Percentiles rank a stretch among this genome's conserved stretches.
Evolutionary conservation across 2,888 invertebrate genomes (phyloP).

Genomic region (Calliopum simillimum): DNA sequence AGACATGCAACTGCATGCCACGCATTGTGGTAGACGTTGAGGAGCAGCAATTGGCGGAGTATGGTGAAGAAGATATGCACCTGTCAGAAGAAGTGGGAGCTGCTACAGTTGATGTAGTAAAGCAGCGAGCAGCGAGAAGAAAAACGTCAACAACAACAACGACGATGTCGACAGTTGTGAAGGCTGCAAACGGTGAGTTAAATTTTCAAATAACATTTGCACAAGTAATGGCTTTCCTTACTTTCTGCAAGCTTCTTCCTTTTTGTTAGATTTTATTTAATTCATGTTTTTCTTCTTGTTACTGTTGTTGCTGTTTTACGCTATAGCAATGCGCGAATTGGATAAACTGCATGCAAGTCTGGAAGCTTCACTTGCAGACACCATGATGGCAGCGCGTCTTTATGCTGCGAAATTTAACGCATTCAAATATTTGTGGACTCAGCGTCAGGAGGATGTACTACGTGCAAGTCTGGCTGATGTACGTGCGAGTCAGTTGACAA

Average conservation of each 20-base stretch:
- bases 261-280: not conserved
- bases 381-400: conserved; percentile 54
- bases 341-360: conserved; percentile 52
- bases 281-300: conserved; percentile 6
- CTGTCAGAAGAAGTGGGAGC: conserved; percentile 18
- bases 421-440: conserved; percentile 60
- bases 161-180: not conserved
- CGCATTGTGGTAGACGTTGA: conserved; percentile 68
- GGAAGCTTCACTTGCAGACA: conserved; percentile 51
- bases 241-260: conserved; percentile 2
- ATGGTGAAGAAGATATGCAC: no score
- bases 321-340: conserved; percentile 49
- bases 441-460: conserved; percentile 53
- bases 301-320: conserved; percentile 11
- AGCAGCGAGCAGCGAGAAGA: not conserved
- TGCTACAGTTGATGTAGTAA: not conserved
- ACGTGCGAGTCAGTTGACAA: conserved; percentile 34
- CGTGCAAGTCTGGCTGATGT: conserved; percentile 52
- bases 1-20: conserved; percentile 80
- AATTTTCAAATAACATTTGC: conserved; percentile 11
- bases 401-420: conserved; percentile 60
- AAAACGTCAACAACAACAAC: not conserved
- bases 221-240: conserved; percentile 16
- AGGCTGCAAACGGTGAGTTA: conserved; percentile 38
- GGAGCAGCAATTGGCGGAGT: conserved; percentile 62